A percentile compares a stretch with the other conserved stretches of the same genome.
Conservation (phyloP, 2,888 invertebrate genomes). For the Allygus modestus region DNA sequence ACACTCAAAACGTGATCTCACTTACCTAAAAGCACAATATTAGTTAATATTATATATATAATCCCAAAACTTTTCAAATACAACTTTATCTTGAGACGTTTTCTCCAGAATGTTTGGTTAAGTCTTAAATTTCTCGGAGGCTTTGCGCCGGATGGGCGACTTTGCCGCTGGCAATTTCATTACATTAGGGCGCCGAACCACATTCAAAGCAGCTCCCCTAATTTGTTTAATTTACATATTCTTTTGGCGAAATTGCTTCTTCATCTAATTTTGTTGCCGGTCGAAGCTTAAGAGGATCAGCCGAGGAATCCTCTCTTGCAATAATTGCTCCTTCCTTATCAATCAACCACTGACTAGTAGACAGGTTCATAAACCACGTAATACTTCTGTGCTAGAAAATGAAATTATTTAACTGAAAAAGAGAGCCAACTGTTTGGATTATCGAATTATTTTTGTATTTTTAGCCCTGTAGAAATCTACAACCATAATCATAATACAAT, state of each 20-base stretch:
- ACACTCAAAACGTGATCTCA: too few species aligned
- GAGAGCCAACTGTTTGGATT: too few species aligned
- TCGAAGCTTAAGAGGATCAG: constrained; percentile 28
- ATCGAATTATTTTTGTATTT: too few species aligned
- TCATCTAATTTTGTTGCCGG: constrained; percentile 49
- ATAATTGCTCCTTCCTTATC: constrained; percentile 30
- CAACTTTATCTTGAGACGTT: constrained; percentile 6
- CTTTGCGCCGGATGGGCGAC: constrained; percentile 34
- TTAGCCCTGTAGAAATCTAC: too few species aligned
- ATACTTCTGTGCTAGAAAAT: too few species aligned
- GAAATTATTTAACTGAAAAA: too few species aligned
- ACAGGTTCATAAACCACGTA: too few species aligned
- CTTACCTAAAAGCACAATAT: too few species aligned
- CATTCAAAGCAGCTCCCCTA: constrained; percentile 51
- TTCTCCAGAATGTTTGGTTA: constrained; percentile 33
- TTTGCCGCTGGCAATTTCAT: constrained; percentile 37
- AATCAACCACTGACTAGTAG: neutral
- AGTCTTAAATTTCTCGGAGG: constrained; percentile 42
- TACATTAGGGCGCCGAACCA: constrained; percentile 46
- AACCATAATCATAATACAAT: too few species aligned
- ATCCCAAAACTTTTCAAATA: neutral
- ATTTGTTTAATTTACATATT: constrained; percentile 52
- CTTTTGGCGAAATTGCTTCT: constrained; percentile 48
- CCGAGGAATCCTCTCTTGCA: neutral
- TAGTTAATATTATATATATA: too few species aligned